phyloP scores from a whole-genome alignment of 1,140 invertebrate genomes.

The Ladona fulva region DNA sequence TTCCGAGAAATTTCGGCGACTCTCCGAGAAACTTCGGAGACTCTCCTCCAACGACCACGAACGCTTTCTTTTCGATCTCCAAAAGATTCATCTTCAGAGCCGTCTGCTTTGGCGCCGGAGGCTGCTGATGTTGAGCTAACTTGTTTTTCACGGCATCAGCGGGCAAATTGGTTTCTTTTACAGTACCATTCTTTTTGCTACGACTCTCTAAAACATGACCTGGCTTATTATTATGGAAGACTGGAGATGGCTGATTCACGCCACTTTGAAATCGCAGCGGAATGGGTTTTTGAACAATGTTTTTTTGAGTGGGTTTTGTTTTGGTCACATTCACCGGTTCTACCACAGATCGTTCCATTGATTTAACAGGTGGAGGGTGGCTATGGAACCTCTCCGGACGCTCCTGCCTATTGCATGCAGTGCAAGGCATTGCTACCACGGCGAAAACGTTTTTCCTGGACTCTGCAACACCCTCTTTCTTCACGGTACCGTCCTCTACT shows the following conservation, averaged over 20 bases:
- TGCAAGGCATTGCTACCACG: slow-evolving; percentile 44
- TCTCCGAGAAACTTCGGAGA: not conserved
- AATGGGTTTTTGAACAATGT: slow-evolving; percentile 17
- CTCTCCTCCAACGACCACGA: not conserved
- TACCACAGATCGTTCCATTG: not conserved
- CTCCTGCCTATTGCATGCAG: slow-evolving; percentile 43
- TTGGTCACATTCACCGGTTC: not conserved
- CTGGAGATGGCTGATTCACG: slow-evolving; percentile 14
- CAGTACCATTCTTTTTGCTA: no score
- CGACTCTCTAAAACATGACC: no score
- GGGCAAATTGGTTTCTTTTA: not conserved
- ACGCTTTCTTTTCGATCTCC: not conserved
- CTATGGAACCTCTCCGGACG: slow-evolving; percentile 50
- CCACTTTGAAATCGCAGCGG: slow-evolving; percentile 2
- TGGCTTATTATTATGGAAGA: not conserved
- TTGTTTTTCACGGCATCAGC: slow-evolving; percentile 18
- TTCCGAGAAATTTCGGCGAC: not conserved
- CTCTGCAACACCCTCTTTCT: not conserved
- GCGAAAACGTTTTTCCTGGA: not conserved
- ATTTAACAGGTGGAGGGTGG: slow-evolving; percentile 37
- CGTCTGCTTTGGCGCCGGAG: not conserved
- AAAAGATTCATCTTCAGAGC: not conserved
- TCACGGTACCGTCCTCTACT: no score
- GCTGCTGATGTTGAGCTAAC: not conserved
- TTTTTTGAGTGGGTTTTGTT: slow-evolving; percentile 1